These are phyloP conservation scores for Hoplostethus mediterraneus DNA, from an alignment of 2,797 vertebrate species.

Conservation along the genomic window DNA sequence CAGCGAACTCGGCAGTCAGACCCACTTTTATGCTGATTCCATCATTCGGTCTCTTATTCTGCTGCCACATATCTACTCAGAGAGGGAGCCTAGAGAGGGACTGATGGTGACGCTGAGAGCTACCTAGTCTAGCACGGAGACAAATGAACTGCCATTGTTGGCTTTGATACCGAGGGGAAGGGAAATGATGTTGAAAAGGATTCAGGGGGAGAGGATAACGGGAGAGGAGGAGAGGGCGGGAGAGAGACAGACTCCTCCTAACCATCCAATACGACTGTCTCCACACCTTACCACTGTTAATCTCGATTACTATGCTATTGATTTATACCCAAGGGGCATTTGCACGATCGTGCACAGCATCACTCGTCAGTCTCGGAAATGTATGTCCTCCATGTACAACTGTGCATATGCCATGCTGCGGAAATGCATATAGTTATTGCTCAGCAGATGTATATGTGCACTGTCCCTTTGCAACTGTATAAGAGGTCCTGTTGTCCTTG, in stretches of 20 bases:
- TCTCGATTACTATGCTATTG: constrained; percentile 21
- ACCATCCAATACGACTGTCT: constrained; percentile 12
- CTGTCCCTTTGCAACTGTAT: no score
- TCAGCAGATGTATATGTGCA: no score
- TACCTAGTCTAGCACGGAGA: constrained; percentile 42
- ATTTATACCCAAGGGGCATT: constrained; percentile 27
- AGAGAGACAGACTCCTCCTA: neutral
- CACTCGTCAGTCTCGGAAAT: constrained; percentile 6
- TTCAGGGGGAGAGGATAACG: constrained; percentile 27
- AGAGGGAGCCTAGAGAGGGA: constrained; percentile 35
- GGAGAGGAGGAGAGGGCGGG: neutral
- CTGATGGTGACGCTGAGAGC: constrained; percentile 22
- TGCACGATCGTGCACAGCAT: constrained; percentile 2
- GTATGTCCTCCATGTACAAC: no score
- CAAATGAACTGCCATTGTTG: constrained; percentile 68
- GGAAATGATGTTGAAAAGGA: constrained; percentile 44
- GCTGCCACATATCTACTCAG: constrained; percentile 43
- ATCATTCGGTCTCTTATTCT: constrained; percentile 49
- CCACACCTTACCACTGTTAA: constrained; percentile 4
- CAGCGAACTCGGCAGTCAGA: constrained; percentile 54
- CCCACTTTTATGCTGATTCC: constrained; percentile 66
- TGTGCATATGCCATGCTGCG: no score
- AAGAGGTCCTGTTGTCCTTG: no score
- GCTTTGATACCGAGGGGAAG: constrained; percentile 51
- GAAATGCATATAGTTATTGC: no score